Conservation (phyloP, 1,140 invertebrate species). For the Lethocerus indicus region DNA sequence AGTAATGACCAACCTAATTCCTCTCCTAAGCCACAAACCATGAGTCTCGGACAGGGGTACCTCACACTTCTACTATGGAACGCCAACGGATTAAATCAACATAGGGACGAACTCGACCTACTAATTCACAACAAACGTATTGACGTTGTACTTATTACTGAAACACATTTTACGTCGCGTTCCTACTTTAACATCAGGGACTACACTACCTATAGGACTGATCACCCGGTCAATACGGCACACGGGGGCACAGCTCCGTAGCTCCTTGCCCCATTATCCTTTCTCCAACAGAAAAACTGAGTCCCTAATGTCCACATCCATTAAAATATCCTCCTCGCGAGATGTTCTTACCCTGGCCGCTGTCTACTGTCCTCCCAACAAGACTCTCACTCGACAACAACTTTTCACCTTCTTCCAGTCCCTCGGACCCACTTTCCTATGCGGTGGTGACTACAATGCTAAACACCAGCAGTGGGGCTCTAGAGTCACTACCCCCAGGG, state of each 20-base stretch:
- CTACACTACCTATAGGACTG: slow-evolving; percentile 15
- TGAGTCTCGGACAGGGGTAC: too few species aligned
- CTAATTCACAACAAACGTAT: slow-evolving; percentile 15
- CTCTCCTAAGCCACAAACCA: too few species aligned
- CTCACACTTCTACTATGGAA: slow-evolving; percentile 13
- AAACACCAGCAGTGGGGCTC: slow-evolving; percentile 26
- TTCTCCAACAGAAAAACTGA: slow-evolving; percentile 7
- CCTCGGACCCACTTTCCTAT: slow-evolving; percentile 22
- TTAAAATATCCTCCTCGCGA: slow-evolving; percentile 15
- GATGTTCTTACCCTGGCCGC: slow-evolving; percentile 18
- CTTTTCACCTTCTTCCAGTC: slow-evolving; percentile 20
- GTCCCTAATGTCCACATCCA: slow-evolving; percentile 19
- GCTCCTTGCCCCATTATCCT: slow-evolving; percentile 15
- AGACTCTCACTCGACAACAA: slow-evolving; percentile 17
- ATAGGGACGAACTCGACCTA: slow-evolving; percentile 12
- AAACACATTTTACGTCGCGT: slow-evolving; percentile 19
- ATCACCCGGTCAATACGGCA: slow-evolving; percentile 20
- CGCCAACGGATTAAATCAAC: slow-evolving; percentile 16
- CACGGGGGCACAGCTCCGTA: slow-evolving; percentile 18
- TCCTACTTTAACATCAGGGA: slow-evolving; percentile 15
- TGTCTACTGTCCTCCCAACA: slow-evolving; percentile 22
- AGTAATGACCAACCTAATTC: too few species aligned
- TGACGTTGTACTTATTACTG: slow-evolving; percentile 17
- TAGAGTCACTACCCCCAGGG: slow-evolving; percentile 20
- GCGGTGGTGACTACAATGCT: slow-evolving; percentile 26